Conservation (phyloP, 1,140 invertebrate genomes). For the Drosophila ficusphila region DNA sequence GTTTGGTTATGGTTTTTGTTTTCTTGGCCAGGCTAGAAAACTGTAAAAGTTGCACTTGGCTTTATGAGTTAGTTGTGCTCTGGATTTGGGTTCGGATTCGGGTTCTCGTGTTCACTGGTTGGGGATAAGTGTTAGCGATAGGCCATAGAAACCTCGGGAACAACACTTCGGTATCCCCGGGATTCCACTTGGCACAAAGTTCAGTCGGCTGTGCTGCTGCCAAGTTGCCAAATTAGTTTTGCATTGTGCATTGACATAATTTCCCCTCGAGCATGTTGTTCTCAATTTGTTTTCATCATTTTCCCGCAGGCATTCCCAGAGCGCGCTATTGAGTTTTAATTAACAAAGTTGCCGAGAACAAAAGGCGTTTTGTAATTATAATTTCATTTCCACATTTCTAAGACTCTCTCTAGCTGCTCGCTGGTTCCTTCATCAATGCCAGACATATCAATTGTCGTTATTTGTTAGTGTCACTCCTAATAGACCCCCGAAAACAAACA, state of each 20-base stretch:
- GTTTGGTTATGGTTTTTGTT: slow-evolving; percentile 66
- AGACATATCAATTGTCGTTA: slow-evolving; percentile 71
- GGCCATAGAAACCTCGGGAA: slow-evolving; percentile 31
- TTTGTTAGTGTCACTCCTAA: slow-evolving; percentile 57
- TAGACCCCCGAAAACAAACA: slow-evolving; percentile 39
- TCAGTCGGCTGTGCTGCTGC: slow-evolving; percentile 10
- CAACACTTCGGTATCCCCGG: slow-evolving; percentile 3
- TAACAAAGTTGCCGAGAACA: slow-evolving; percentile 68
- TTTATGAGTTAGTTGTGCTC: slow-evolving; percentile 64
- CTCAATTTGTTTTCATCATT: slow-evolving; percentile 53
- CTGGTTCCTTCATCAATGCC: slow-evolving; percentile 46
- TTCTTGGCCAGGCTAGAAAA: slow-evolving; percentile 51
- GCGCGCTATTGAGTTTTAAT: slow-evolving; percentile 71
- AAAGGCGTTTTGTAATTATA: slow-evolving; percentile 51
- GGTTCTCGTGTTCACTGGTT: neutral
- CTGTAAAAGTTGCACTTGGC: slow-evolving; percentile 69
- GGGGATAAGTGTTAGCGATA: slow-evolving; percentile 58
- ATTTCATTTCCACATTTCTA: slow-evolving; percentile 55
- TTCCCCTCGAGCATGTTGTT: slow-evolving; percentile 35
- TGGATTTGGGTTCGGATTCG: slow-evolving; percentile 7
- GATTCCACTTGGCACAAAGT: slow-evolving; percentile 39
- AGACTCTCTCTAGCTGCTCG: neutral
- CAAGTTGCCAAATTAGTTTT: slow-evolving; percentile 54
- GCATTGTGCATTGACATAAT: slow-evolving; percentile 61
- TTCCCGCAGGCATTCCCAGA: slow-evolving; percentile 51